Evolutionary conservation across 2,888 invertebrate species (phyloP), one percentile per base, ranked within the genome.

Genomic region (Camptogramma bilineatum): DNA sequence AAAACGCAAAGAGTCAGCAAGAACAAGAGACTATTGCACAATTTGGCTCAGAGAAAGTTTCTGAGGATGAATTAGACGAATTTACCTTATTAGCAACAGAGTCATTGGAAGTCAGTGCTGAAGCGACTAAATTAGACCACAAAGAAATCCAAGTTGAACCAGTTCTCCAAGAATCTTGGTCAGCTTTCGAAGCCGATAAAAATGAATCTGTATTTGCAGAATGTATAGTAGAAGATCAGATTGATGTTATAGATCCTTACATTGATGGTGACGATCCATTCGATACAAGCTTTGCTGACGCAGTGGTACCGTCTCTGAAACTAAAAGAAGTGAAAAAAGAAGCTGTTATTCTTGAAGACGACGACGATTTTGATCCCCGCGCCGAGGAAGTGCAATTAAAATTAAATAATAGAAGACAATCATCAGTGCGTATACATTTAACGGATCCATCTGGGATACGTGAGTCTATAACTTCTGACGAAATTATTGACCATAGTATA

Each of bases 261-360:
- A 79, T 90, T 70, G 94, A 94, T 69, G 94, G 94, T 77, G 95
- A 95, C 76, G 97, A 97, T 94, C 97, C 97, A 0, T 97, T 97
- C 77, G 97, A 97, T 79, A 97, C 97, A 19, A 95, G 96, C 54
- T 97, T 97, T 84, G 97, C 96, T 0, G 96, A 96, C 61, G 95
- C 96, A 75, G 94, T 97, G 52, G 89, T 96, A 56, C 96, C 95
- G 71, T 56, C 75, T 9, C 63, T 75, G 21, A 74, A 80, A 52
- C 87, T 94, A 58, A 85, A 88, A 71, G 86, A 91, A 83, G 82
- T 85, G 62, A 87, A 90, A 72, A 87, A 83, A 77, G 94, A 81
- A 85, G 80, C 85, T 60, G 78, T 79, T 17, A 81, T 87, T 62
- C 74, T 87, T 73, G 90, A 88, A 77, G 93, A 93, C 73, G 94